Base-by-base conservation (phyloP, 2,113 vertebrate genomes). In the Loxodonta africana region DNA sequence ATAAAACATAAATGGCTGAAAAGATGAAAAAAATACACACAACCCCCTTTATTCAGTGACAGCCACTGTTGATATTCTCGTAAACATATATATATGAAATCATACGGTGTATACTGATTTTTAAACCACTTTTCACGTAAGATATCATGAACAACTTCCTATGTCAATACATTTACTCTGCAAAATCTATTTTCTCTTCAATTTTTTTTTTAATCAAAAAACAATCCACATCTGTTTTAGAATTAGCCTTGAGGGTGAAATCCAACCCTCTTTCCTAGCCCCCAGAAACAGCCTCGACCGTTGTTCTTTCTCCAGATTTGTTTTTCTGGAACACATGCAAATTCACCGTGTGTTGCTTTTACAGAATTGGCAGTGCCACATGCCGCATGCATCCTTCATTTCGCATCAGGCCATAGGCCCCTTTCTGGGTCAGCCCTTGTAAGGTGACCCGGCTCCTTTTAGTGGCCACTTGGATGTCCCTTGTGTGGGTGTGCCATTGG, bases 391-490 rank as follows among this genome's bases (percentile, higher is more conserved):
- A 0, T 62, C 33, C 4, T 14, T 4, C 1, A 1, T 1, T 6
- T 62, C 6, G 1, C 21, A 8, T 0, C 33, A 26, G 85, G 37
- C 3, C 1, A 5, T 8, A 0, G 67, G n/a, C 14, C 8, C 11
- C 57, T 21, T 28, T 33, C 20, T 0, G 0, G 1, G 14, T 26
- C 88, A 5, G 73, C 6, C 30, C 57, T 46, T 8, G 21, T 0
- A 2, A 4, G 37, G 63, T 46, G 3, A 15, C 0, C 3, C 0
- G 8, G 20, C 67, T 20, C 60, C 51, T 3, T 2, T 17, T 41
- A 10, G 0, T 0, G 26, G 26, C 71, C 0, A 0, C 17, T 0
- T 0, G 23, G 25, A 2, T 1, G 3, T 7, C 67, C 15, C 0
- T 0, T 0, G 11, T 23, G 26, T 10, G 48, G 48, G 11, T 14